These are phyloP conservation scores for Macrophya annulata DNA, from an alignment of 2,888 invertebrate genomes.

Conservation along the genomic window DNA sequence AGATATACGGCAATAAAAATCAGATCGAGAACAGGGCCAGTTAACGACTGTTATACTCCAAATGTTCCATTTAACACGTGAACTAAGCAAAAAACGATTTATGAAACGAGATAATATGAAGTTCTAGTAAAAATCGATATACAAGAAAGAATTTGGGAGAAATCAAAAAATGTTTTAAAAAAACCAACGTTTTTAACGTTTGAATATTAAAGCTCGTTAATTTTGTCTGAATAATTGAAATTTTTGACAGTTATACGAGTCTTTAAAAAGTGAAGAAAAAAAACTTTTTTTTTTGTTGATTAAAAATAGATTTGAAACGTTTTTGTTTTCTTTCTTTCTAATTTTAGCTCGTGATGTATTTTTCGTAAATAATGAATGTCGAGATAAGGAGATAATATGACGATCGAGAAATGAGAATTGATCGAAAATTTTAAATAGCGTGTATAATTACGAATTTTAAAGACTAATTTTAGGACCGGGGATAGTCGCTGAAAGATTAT, in stretches of 20 bases:
- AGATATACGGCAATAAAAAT: background rate
- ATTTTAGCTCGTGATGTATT: background rate
- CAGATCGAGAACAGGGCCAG: background rate
- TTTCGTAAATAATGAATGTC: background rate
- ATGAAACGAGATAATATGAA: background rate
- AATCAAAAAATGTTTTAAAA: no score
- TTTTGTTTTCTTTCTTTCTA: no score
- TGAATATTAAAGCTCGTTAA: no score
- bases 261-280: no score
- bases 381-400: background rate
- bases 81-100: background rate
- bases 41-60: background rate
- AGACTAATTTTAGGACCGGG: background rate
- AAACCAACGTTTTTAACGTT: no score
- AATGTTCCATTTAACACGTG: background rate
- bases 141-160: no score
- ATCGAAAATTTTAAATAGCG: background rate
- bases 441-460: slow-evolving; percentile 16
- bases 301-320: no score
- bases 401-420: background rate
- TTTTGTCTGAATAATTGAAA: no score
- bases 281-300: no score
- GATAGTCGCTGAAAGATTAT: background rate
- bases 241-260: no score
- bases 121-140: background rate